Evolutionary conservation across 2,888 invertebrate genomes (phyloP), one percentile per base, ranked within the genome.

Genomic region (Tipula helvola): DNA sequence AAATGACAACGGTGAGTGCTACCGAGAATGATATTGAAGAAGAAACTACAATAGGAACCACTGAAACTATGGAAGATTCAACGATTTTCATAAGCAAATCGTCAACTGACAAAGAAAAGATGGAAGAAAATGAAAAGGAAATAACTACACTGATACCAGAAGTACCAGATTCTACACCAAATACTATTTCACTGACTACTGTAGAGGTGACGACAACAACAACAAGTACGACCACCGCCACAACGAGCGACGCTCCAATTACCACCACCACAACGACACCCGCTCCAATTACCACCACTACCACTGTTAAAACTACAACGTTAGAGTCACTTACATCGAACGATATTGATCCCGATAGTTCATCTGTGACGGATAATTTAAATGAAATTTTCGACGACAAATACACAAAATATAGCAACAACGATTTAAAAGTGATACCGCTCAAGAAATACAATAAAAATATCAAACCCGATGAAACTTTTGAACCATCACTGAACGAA

Each of bases 401-500:
- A 28, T n/a, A 86, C 42, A 39, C n/a, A 86, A 86, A 86, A 86
- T 86, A 39, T 5, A 87, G 36, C 41, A 18, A 44, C 42, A 88
- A 88, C 86, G 88, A 88, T 8, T 47, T 88, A n/a, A 88, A 88
- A 86, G 88, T 88, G 4, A 88, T 88, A 47, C 88, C 88, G 1
- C 85, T 88, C 13, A 44, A 41, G 10, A 87, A 87, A 84, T 44
- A 47, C n/a, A 47, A 86, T 18, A 86, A 88, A 71, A 87, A 86
- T 36, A 42, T 8, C 2, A 84, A 13, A 8, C n/a, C 84, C 8
- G 84, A 84, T 3, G 16, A 8, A 16, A 84, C 84, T 16, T n/a
- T 71, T 84, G 86, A 87, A 71, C 18, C 28, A 36, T 84, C 57
- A 52, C 86, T 85, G 28, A 41, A 13, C 18, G 83, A 86, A 88